phyloP scores from a whole-genome alignment of 1,140 invertebrate genomes.

The Sarcophaga peregrina region DNA sequence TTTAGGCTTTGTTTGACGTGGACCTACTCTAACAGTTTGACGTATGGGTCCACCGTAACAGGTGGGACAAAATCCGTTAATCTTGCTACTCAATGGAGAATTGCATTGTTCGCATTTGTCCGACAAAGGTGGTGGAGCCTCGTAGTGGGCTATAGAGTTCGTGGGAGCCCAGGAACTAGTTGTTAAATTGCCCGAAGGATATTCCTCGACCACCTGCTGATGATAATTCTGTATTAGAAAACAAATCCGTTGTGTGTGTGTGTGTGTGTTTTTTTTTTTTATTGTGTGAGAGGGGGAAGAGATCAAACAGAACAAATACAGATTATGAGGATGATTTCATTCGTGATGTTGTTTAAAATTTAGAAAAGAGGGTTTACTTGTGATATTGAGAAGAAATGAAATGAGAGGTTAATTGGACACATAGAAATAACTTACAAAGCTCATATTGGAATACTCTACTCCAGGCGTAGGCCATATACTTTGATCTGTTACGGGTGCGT shows the following conservation, averaged over 20 bases:
- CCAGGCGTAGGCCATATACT: constrained; percentile 51
- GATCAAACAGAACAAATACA: background rate
- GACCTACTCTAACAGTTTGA: constrained; percentile 49
- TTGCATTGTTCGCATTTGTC: constrained; percentile 54
- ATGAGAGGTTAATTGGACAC: no score
- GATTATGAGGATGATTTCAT: background rate
- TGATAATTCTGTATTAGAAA: constrained; percentile 50
- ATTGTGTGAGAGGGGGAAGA: background rate
- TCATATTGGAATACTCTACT: constrained; percentile 53
- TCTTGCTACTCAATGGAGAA: constrained; percentile 52
- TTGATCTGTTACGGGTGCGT: constrained; percentile 47
- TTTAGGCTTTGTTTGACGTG: constrained; percentile 59
- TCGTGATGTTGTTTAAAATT: background rate
- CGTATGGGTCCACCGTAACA: constrained; percentile 44
- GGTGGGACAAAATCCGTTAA: constrained; percentile 51
- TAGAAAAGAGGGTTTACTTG: no score
- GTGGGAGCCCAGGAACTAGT: constrained; percentile 53
- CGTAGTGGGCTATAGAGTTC: constrained; percentile 51
- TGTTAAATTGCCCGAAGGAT: constrained; percentile 52
- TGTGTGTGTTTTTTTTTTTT: constrained; percentile 7
- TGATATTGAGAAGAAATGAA: no score
- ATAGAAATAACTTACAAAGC: constrained; percentile 55
- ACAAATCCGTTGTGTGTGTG: background rate
- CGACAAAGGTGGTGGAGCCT: constrained; percentile 47
- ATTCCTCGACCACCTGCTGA: constrained; percentile 62